Percentiles rank a stretch among this genome's conserved stretches.
Conservation (phyloP, 2,797 vertebrate species). For the Amniataba percoides region DNA sequence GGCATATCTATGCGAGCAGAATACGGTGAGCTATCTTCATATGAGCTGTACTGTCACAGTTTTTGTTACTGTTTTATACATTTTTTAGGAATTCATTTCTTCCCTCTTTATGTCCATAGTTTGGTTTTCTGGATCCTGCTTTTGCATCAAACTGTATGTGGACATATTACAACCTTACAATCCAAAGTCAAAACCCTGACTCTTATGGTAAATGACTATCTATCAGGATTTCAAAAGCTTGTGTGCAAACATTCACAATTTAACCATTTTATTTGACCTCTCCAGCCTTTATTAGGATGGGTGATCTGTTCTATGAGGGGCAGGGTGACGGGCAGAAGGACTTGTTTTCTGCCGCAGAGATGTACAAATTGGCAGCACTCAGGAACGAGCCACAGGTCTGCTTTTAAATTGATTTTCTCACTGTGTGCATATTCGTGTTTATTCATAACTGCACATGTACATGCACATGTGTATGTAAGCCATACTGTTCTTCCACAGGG, state of each 20-base stretch:
- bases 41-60: neutral
- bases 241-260: neutral
- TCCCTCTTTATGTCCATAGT: constrained; percentile 55
- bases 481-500: constrained; percentile 74
- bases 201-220: constrained; percentile 77
- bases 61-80: neutral
- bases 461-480: neutral
- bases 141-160: constrained; percentile 79
- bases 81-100: neutral
- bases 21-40: constrained; percentile 74
- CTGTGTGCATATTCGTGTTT: constrained; percentile 3
- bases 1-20: constrained; percentile 85
- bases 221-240: neutral
- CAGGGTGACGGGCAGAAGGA: constrained; percentile 61
- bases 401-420: constrained; percentile 13
- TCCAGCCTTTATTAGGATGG: constrained; percentile 86
- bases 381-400: constrained; percentile 85
- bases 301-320: constrained; percentile 85
- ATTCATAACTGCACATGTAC: neutral
- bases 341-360: constrained; percentile 78
- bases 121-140: constrained; percentile 71
- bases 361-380: constrained; percentile 86
- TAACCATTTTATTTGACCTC: neutral
- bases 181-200: constrained; percentile 77
- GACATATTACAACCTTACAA: constrained; percentile 86